Percentiles rank a stretch among this genome's conserved stretches.
phyloP scores from a whole-genome alignment of 2,113 vertebrate species.

The Anhinga anhinga region DNA sequence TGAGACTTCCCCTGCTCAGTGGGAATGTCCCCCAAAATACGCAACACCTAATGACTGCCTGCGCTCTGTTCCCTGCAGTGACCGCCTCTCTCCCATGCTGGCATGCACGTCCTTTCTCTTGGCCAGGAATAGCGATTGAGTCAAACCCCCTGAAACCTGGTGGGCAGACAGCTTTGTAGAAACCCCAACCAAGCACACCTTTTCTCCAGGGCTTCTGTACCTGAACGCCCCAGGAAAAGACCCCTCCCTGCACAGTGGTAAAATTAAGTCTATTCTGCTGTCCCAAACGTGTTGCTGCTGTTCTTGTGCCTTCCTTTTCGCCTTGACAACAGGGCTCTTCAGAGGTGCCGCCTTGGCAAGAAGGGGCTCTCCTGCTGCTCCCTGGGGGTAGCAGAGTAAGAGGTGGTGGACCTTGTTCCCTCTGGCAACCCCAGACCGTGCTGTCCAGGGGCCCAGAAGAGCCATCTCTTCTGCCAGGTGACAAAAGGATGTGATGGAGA shows the following conservation, averaged over 20 bases:
- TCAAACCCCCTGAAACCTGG: not conserved
- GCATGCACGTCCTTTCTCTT: not conserved
- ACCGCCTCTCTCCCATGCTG: not conserved
- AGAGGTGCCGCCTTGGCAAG: not conserved
- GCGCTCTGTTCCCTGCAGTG: fast-evolving
- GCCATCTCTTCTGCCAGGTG: not conserved
- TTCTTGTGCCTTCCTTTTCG: not conserved
- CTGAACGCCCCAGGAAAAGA: not conserved
- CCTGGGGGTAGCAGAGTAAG: not conserved
- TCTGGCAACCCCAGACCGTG: not conserved
- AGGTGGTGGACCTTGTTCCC: not conserved
- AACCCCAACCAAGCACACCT: not conserved
- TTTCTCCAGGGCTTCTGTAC: not conserved
- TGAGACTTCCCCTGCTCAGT: not conserved
- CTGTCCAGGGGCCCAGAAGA: not conserved
- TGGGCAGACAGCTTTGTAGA: not conserved
- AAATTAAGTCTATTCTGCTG: not conserved
- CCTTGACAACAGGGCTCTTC: not conserved
- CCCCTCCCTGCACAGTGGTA: not conserved
- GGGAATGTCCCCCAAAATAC: not conserved
- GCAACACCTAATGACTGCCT: not conserved
- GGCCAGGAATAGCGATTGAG: not conserved
- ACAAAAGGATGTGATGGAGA: not conserved
- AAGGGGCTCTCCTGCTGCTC: not conserved
- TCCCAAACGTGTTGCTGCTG: not conserved